Percentiles rank a stretch among this genome's conserved stretches.
These are phyloP conservation scores for Donacobius atricapilla DNA, from an alignment of 2,113 vertebrate genomes.

Conservation along the genomic window DNA sequence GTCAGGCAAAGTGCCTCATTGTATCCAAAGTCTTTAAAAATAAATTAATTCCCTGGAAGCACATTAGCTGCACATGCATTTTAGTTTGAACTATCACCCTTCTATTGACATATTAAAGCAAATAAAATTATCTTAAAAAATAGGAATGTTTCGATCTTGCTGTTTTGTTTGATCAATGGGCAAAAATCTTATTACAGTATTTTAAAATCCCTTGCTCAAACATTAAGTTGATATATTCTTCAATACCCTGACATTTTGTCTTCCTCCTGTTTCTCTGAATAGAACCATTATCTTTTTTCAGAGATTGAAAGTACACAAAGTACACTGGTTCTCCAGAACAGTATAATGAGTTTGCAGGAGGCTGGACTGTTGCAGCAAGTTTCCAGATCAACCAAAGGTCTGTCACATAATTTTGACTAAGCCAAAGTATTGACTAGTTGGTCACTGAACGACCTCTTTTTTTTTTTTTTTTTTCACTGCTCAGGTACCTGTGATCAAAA, in stretches of 20 bases:
- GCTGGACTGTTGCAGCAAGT: not conserved
- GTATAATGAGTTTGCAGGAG: not conserved
- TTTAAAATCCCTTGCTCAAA: conserved; percentile 9
- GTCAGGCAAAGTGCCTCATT: not conserved
- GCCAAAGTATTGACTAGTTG: not conserved
- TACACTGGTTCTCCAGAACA: not conserved
- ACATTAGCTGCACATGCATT: not conserved
- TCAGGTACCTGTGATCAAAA: not conserved
- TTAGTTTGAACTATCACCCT: not conserved
- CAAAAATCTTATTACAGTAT: conserved; percentile 3
- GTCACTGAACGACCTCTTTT: not conserved
- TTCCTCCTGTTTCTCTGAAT: conserved; percentile 17
- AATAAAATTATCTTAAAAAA: conserved; percentile 35
- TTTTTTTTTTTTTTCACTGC: not conserved
- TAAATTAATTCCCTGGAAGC: not conserved
- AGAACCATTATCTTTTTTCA: not conserved
- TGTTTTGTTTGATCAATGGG: conserved; percentile 35
- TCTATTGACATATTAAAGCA: not conserved
- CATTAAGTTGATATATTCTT: not conserved
- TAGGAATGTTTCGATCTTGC: not conserved
- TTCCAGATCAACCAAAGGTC: not conserved
- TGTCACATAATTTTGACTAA: not conserved
- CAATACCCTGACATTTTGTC: not conserved
- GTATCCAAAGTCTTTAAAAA: not conserved
- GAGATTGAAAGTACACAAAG: not conserved